These are phyloP conservation scores for Rhyzopertha dominica DNA, from an alignment of 1,140 invertebrate genomes.

Conservation along the genomic window DNA sequence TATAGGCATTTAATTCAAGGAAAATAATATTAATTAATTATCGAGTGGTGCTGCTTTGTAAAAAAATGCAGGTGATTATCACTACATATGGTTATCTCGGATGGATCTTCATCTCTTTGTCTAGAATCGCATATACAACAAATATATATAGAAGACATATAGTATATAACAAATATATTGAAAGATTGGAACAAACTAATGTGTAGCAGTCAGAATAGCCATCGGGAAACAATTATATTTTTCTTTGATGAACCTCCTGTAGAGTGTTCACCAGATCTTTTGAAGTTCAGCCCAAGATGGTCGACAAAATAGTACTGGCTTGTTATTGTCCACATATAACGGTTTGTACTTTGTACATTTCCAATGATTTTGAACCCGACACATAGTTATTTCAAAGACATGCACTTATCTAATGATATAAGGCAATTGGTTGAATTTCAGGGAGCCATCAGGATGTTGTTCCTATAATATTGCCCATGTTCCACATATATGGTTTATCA, in stretches of 20 bases:
- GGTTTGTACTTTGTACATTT: not conserved
- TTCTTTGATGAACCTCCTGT: too few relatives aligned
- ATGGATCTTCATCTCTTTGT: too few relatives aligned
- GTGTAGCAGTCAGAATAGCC: too few relatives aligned
- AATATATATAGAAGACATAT: too few relatives aligned
- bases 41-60: too few relatives aligned
- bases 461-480: constrained; percentile 68
- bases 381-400: constrained; percentile 11
- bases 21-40: not conserved
- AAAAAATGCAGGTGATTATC: not conserved
- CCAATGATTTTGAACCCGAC: constrained; percentile 35
- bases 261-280: not conserved
- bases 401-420: not conserved
- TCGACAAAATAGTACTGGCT: not conserved
- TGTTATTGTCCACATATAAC: not conserved
- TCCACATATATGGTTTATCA: constrained; percentile 75
- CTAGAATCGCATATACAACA: too few relatives aligned
- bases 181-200: too few relatives aligned
- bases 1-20: not conserved
- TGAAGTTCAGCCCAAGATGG: not conserved
- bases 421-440: constrained; percentile 26
- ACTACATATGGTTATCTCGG: too few relatives aligned
- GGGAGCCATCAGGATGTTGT: constrained; percentile 51
- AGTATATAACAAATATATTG: too few relatives aligned
- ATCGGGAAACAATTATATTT: too few relatives aligned